Percentiles rank a stretch among this genome's conserved stretches.
phyloP scores from a whole-genome alignment of 2,113 vertebrate species.

The Callithrix jacchus region DNA sequence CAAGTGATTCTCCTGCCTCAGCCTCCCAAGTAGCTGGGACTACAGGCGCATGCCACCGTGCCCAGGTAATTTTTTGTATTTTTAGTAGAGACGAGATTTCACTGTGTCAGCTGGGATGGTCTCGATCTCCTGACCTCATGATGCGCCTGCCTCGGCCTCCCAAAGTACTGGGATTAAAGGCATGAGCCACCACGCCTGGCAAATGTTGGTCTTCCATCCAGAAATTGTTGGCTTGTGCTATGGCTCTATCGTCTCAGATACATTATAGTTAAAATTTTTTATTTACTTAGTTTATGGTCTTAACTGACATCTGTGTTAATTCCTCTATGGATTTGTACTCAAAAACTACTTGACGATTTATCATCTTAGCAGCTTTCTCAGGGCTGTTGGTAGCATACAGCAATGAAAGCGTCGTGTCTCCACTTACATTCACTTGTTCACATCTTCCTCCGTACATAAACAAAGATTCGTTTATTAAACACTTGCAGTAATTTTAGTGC shows the following conservation, averaged over 20 bases:
- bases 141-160: no score
- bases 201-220: not conserved
- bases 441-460: conserved; percentile 24
- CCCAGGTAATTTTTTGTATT: no score
- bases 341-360: not conserved
- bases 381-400: not conserved
- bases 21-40: no score
- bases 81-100: no score
- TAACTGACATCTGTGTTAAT: not conserved
- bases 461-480: conserved; percentile 47
- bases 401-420: not conserved
- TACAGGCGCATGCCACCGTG: no score
- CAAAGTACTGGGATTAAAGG: no score
- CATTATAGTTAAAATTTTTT: not conserved
- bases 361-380: not conserved
- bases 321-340: not conserved
- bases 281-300: conserved; percentile 33
- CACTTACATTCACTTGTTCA: conserved; percentile 17
- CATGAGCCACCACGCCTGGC: no score
- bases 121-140: no score
- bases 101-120: no score
- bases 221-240: not conserved
- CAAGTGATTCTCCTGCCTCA: no score
- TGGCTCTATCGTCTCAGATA: not conserved
- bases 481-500: conserved; percentile 42